phyloP scores from a whole-genome alignment of 2,113 vertebrate genomes.

The Phylloscopus trochilus region DNA sequence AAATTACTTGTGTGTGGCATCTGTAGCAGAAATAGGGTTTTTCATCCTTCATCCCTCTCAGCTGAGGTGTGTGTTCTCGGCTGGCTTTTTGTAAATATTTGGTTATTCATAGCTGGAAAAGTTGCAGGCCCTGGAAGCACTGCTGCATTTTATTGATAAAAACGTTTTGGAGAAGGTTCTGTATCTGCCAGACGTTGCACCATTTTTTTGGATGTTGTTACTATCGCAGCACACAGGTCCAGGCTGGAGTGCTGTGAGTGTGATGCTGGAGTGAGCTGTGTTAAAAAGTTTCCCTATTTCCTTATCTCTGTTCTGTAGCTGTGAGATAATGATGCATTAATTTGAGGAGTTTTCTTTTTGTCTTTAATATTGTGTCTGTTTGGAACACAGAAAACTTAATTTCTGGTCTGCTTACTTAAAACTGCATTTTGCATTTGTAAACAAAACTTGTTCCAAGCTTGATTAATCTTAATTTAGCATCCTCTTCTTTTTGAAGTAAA shows the following conservation, averaged over 20 bases:
- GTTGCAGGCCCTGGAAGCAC: neutral
- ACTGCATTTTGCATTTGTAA: neutral
- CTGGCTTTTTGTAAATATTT: neutral
- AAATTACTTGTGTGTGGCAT: neutral
- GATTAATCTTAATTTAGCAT: neutral
- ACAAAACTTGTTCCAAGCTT: neutral
- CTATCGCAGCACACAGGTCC: neutral
- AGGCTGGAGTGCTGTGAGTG: neutral
- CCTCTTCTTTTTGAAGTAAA: neutral
- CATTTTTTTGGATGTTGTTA: neutral
- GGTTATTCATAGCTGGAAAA: neutral
- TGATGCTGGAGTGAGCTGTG: neutral
- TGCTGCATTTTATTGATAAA: constrained; percentile 2
- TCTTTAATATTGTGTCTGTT: neutral
- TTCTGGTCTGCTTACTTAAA: neutral
- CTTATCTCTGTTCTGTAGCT: neutral
- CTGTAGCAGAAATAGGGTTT: neutral
- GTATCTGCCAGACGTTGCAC: neutral
- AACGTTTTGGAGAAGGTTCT: neutral
- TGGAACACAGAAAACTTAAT: neutral
- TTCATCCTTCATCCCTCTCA: neutral
- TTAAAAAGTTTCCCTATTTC: neutral
- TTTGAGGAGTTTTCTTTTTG: neutral
- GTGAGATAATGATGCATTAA: neutral
- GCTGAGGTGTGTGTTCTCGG: neutral